Base-by-base conservation (phyloP, 2,888 invertebrate genomes). In the Altica lythri region DNA sequence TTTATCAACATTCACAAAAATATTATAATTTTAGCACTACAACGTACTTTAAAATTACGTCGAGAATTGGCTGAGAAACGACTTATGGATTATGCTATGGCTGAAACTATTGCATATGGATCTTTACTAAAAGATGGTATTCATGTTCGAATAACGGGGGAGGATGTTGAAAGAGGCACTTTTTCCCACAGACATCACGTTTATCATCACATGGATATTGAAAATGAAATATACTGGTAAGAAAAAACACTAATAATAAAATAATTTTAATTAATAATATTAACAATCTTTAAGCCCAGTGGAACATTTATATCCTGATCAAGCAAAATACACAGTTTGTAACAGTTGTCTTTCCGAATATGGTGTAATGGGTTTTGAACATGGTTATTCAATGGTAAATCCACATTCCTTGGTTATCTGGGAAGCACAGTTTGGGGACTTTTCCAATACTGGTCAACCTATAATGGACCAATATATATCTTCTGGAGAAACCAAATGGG, bases 351-450 rank as follows among this genome's bases (percentile, higher is more conserved):
- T 99, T 37, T 98, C 97, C 4, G 99, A 99, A 81, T 99, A 92
- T 73, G 96, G 84, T 64, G 85, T 86, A 53, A 77, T 85, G 78
- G 97, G 97, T 2, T 65, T 62, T 45, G 63, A 65, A 37, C 61
- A 58, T 17, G 60, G 98, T 38, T 99, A 94, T 78, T 95, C 96
- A 0, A 92, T 97, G 85, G 94, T 95, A 45, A 95, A 97, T 79
- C 98, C 98, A 4, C 95, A 98, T 79, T 92, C 95, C 0, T 79
- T 99, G 65, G 95, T 97, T 0, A 84, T 91, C 59, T 99, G 98
- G 98, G 98, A 99, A 80, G 99, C 97, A 0, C 98, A 99, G 78
- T 99, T 99, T 77, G 99, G 98, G 6, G 99, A 99, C 79, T 99
- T 99, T 79, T 90, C 90, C 80, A 99, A 99, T 79, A 96, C 93